Base-by-base conservation (phyloP, 1,140 invertebrate genomes). In the Eumaeus atala region DNA sequence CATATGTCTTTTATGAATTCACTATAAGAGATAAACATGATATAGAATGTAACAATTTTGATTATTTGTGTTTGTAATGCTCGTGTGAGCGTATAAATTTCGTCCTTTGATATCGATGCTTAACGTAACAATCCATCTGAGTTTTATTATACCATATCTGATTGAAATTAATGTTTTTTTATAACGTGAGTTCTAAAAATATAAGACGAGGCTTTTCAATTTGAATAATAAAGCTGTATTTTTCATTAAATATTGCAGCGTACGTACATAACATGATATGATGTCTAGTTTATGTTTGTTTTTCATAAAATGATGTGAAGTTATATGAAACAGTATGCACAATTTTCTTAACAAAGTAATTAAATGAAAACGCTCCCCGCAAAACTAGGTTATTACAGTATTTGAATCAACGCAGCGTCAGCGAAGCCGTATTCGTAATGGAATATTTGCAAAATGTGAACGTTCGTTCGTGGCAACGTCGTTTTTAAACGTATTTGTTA, bases 351-450 rank as follows among this genome's bases (percentile, higher is more conserved):
- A 48, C 47, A 48, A 48, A 48, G 47, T 48, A 48, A 48, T 48
- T 48, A 48, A 34, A 48, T 48, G 21, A 48, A 48, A 48, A 48
- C 47, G 47, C 47, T 48, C 47, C 47, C 3, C 18, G 47, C 18
- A 18, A 61, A 61, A 61, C 37, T 61, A 53, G 55, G 54, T 53
- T 59, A 62, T 56, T 47, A 38, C 53, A 59, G 55, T 54, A 59
- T 63, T 66, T 63, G 56, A 61, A 56, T 59, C 56, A 48, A 57
- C 49, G 21, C 51, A 48, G 56, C 53, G 12, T 34, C 52, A 58
- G 52, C 54, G 51, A 57, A 61, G 55, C 62, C 61, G 48, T 57
- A 64, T 42, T 51, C 48, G 54, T 55, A 44, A 44, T 48, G 40
- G 54, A 56, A 54, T 59, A 54, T 61, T 56, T 56, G 36, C 49